phyloP scores from a whole-genome alignment of 2,113 vertebrate species.

The Amblyornis subalaris region DNA sequence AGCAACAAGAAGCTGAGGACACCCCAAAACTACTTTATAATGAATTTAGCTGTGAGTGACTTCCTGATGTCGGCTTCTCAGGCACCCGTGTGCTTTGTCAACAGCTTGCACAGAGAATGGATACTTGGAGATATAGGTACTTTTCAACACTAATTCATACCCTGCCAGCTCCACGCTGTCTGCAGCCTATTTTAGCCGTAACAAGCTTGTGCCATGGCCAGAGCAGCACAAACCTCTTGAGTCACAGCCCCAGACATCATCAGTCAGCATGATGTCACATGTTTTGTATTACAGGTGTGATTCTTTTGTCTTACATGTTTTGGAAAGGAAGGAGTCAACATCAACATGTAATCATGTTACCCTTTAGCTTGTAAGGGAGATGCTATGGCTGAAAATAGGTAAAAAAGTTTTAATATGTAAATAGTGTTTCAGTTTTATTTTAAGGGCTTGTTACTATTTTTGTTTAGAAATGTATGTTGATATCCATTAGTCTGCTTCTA shows the following conservation, averaged over 20 bases:
- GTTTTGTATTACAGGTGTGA: neutral
- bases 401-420: neutral
- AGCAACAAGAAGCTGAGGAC: slow-evolving; percentile 75
- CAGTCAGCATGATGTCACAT: neutral
- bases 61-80: slow-evolving; percentile 71
- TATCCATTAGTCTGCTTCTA: neutral
- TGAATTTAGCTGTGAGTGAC: slow-evolving; percentile 70
- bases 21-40: slow-evolving; percentile 72
- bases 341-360: neutral
- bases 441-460: neutral
- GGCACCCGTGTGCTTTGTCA: slow-evolving; percentile 69
- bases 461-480: neutral
- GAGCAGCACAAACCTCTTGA: neutral
- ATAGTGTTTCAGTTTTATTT: neutral
- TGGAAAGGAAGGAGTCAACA: neutral
- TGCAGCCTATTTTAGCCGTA: neutral
- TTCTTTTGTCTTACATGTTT: neutral
- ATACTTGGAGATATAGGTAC: slow-evolving; percentile 71
- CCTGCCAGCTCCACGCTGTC: neutral
- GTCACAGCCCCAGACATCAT: neutral
- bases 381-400: neutral
- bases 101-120: slow-evolving; percentile 67
- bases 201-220: neutral
- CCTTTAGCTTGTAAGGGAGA: neutral
- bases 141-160: neutral